These are phyloP conservation scores for Apocrypta bakeri DNA, from an alignment of 1,140 invertebrate genomes.

Conservation along the genomic window DNA sequence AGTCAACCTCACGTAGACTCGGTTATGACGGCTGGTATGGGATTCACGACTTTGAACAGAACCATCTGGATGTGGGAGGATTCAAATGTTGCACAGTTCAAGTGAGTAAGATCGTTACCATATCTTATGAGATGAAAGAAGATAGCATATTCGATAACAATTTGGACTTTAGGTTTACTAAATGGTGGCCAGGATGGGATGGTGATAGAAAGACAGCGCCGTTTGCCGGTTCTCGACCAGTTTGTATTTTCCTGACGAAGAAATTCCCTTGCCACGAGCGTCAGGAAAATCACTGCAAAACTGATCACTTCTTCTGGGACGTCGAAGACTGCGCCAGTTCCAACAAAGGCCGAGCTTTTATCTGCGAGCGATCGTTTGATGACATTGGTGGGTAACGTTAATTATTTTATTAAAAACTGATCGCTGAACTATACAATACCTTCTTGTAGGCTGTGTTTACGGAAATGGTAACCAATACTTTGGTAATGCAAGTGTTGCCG, in stretches of 20 bases:
- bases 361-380: conserved; percentile 74
- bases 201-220: conserved; percentile 60
- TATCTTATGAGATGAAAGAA: neutral
- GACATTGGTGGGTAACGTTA: conserved; percentile 69
- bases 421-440: neutral
- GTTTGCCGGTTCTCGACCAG: conserved; percentile 56
- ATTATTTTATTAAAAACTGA: neutral
- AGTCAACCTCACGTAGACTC: conserved; percentile 68
- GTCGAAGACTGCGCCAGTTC: conserved; percentile 72
- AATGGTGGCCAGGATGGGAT: conserved; percentile 73
- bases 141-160: neutral
- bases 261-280: conserved; percentile 70
- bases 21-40: conserved; percentile 76
- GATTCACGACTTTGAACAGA: conserved; percentile 70
- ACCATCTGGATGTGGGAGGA: conserved; percentile 77
- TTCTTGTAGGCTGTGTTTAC: conserved; percentile 71
- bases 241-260: conserved; percentile 71
- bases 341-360: conserved; percentile 70
- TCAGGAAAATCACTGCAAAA: conserved; percentile 62
- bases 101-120: conserved; percentile 52
- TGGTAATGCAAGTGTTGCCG: conserved; percentile 74
- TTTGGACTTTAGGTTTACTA: conserved; percentile 60
- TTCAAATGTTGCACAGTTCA: conserved; percentile 65
- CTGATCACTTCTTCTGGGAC: conserved; percentile 77
- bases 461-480: conserved; percentile 74